phyloP scores from a whole-genome alignment of 2,888 invertebrate species.

The Volucella inanis region DNA sequence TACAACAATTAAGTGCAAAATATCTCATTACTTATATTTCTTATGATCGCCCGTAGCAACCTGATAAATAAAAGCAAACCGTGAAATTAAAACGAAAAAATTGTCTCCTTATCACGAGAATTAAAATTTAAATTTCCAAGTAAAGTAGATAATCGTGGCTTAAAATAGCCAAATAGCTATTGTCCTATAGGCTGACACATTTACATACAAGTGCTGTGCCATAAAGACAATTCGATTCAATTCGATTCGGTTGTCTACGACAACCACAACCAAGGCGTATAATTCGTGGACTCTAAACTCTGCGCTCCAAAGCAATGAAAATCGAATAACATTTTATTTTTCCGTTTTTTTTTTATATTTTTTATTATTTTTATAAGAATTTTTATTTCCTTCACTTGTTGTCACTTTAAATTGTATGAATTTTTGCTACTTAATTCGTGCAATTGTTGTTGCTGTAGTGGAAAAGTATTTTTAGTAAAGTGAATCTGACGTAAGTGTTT shows the following conservation, averaged over 20 bases:
- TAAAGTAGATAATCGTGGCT: slow-evolving; percentile 33
- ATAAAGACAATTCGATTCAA: slow-evolving; percentile 10
- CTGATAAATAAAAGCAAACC: slow-evolving; percentile 11
- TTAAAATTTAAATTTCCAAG: slow-evolving; percentile 11
- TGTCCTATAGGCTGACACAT: neutral
- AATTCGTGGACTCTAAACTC: slow-evolving; percentile 48
- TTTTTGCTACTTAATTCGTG: slow-evolving; percentile 18
- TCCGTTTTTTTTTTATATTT: neutral
- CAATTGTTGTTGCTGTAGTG: neutral
- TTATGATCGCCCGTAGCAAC: slow-evolving; percentile 18
- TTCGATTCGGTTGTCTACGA: slow-evolving; percentile 40
- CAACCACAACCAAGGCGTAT: slow-evolving; percentile 35
- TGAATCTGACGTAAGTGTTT: slow-evolving; percentile 48
- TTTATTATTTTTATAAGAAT: neutral
- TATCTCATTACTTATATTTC: neutral
- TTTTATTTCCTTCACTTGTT: slow-evolving; percentile 45
- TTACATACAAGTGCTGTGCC: slow-evolving; percentile 20
- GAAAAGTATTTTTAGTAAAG: slow-evolving; percentile 44
- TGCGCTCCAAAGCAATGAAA: neutral
- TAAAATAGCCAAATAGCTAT: slow-evolving; percentile 35
- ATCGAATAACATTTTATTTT: slow-evolving; percentile 8
- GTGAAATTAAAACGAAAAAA: neutral
- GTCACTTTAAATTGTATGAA: slow-evolving; percentile 47
- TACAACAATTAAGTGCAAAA: neutral
- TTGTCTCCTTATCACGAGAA: neutral